These are phyloP conservation scores for Lepidochitona cinerea DNA, from an alignment of 2,888 invertebrate genomes.

Conservation along the genomic window DNA sequence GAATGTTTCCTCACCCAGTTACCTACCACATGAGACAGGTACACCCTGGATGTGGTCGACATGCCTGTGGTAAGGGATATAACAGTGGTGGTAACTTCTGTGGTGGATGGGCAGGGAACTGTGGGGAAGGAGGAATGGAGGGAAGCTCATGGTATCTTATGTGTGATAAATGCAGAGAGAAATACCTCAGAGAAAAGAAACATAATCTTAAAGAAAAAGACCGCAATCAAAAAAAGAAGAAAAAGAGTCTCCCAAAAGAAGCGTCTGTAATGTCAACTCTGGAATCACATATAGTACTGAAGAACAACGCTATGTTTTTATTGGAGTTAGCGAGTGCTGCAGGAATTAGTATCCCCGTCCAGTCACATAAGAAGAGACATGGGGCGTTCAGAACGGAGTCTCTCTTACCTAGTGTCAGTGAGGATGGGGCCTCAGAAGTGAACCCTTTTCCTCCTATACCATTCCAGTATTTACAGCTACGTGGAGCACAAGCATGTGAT, in stretches of 20 bases:
- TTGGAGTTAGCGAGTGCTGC: slow-evolving; percentile 89
- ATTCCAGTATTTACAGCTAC: slow-evolving; percentile 60
- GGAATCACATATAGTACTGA: slow-evolving; percentile 82
- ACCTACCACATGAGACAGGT: slow-evolving; percentile 92
- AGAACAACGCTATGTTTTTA: slow-evolving; percentile 94
- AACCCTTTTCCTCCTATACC: slow-evolving; percentile 65
- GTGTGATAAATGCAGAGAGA: slow-evolving; percentile 91
- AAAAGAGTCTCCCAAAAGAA: slow-evolving; percentile 46
- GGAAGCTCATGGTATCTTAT: slow-evolving; percentile 89
- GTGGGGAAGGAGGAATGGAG: slow-evolving; percentile 87
- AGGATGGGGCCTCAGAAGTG: slow-evolving; percentile 55
- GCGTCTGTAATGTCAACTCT: slow-evolving; percentile 67
- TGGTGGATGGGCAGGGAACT: slow-evolving; percentile 89
- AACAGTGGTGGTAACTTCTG: slow-evolving; percentile 91
- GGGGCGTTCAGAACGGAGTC: slow-evolving; percentile 40
- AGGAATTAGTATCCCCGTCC: slow-evolving; percentile 70
- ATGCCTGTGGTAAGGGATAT: slow-evolving; percentile 90
- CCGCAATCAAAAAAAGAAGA: slow-evolving; percentile 64
- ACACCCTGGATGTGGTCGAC: slow-evolving; percentile 92
- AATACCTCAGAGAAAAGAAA: slow-evolving; percentile 74
- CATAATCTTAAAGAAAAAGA: slow-evolving; percentile 65
- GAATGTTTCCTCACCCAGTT: slow-evolving; percentile 77
- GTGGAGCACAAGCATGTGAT: slow-evolving; percentile 63
- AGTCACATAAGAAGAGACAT: slow-evolving; percentile 47
- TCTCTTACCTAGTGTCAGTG: slow-evolving; percentile 63